Evolutionary conservation across 2,888 invertebrate species (phyloP).

Genomic region (Caenorhabditis becei): DNA sequence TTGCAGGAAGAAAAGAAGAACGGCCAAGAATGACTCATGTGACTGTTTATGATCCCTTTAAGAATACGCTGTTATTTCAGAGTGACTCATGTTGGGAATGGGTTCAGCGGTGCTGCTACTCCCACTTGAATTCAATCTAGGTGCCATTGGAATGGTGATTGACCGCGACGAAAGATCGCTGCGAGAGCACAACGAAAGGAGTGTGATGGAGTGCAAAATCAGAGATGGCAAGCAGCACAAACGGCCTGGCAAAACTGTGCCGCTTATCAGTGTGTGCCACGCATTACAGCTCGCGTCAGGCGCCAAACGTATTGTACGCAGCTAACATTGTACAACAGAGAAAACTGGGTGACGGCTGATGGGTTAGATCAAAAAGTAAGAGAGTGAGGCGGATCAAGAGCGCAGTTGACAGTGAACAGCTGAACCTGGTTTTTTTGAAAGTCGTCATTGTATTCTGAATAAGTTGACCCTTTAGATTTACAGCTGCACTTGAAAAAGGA

Average conservation of each 20-base stretch:
- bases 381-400: slow-evolving; percentile 26
- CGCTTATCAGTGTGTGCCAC: slow-evolving; percentile 55
- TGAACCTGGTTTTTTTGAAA: not conserved
- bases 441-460: slow-evolving; percentile 6
- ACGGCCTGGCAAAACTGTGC: slow-evolving; percentile 34
- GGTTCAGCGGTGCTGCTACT: not conserved
- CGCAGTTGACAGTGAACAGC: slow-evolving; percentile 6
- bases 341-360: slow-evolving; percentile 7
- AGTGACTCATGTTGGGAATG: slow-evolving; percentile 28
- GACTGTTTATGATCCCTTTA: slow-evolving; percentile 27
- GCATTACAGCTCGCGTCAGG: slow-evolving; percentile 58
- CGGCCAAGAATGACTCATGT: slow-evolving; percentile 35
- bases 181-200: slow-evolving; percentile 31
- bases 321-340: slow-evolving; percentile 46
- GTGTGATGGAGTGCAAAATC: slow-evolving; percentile 48
- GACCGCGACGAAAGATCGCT: slow-evolving; percentile 56
- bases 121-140: slow-evolving; percentile 4
- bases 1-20: slow-evolving; percentile 1
- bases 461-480: slow-evolving; percentile 18
- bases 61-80: slow-evolving; percentile 9
- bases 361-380: slow-evolving; percentile 33
- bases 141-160: slow-evolving; percentile 35
- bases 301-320: slow-evolving; percentile 58
- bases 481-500: slow-evolving; percentile 2
- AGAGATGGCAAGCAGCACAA: slow-evolving; percentile 35